A percentile compares a stretch with the other conserved stretches of the same genome.
Evolutionary conservation across 1,140 invertebrate genomes (phyloP).

Genomic region (Procambarus clarkii): DNA sequence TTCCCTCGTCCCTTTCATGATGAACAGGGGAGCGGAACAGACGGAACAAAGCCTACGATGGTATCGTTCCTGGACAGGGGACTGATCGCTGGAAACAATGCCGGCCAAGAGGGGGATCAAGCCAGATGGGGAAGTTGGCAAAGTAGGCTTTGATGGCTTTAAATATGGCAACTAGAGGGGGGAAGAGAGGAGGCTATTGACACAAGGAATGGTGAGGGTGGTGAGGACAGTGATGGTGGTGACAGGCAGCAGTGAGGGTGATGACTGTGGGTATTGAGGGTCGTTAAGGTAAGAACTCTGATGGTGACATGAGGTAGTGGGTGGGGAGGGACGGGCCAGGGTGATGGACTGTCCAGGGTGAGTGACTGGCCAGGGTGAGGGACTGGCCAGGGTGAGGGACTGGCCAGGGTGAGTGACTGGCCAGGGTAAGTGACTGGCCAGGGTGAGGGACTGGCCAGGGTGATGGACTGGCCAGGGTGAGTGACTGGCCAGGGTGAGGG

Average conservation of each 20-base stretch:
- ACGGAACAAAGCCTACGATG: conserved; percentile 22
- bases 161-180: background rate
- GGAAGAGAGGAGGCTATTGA: background rate
- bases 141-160: conserved; percentile 3
- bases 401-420: too few species aligned
- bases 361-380: background rate
- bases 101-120: background rate
- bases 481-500: too few species aligned
- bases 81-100: background rate
- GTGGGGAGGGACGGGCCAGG: background rate
- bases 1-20: conserved; percentile 18
- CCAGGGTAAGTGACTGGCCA: too few species aligned
- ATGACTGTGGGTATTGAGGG: background rate
- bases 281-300: too few species aligned
- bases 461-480: too few species aligned
- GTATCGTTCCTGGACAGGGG: conserved; percentile 3
- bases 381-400: too few species aligned
- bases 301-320: too few species aligned
- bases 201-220: background rate
- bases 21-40: conserved; percentile 35
- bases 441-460: too few species aligned
- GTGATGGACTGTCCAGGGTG: background rate
- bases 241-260: background rate
- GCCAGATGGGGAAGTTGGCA: background rate
- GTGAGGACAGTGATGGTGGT: background rate